Evolutionary conservation across 2,797 vertebrate genomes (phyloP).

Genomic region (Trachurus trachurus): DNA sequence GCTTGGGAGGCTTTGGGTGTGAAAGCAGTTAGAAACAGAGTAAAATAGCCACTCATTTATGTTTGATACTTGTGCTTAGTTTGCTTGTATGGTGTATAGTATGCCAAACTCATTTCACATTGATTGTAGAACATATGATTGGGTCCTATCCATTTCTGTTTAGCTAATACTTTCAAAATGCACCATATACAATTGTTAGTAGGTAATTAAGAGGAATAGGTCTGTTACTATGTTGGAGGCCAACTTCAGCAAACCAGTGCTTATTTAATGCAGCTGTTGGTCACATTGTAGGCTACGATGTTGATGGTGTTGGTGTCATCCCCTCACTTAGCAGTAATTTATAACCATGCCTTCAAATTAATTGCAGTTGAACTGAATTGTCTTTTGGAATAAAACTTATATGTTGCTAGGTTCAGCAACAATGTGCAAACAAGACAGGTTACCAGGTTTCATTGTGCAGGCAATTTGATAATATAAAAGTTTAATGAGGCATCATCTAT

Average conservation of each 20-base stretch:
- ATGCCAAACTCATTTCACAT: not conserved
- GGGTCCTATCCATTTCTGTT: not conserved
- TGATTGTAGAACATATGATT: not conserved
- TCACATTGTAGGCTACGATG: not conserved
- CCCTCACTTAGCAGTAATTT: not conserved
- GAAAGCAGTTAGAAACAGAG: too few species aligned
- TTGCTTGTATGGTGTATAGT: too few species aligned
- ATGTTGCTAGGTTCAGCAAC: constrained; percentile 31
- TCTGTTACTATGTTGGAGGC: not conserved
- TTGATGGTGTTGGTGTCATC: not conserved
- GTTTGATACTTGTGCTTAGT: too few species aligned
- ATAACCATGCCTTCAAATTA: not conserved
- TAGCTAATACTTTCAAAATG: not conserved
- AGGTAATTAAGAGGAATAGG: not conserved
- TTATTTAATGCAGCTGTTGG: not conserved
- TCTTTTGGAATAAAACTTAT: constrained; percentile 24
- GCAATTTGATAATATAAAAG: constrained; percentile 42
- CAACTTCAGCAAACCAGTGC: not conserved
- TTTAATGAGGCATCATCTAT: constrained; percentile 50
- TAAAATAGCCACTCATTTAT: too few species aligned
- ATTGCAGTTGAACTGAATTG: constrained; percentile 1
- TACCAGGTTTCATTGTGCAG: constrained; percentile 25
- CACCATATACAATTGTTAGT: not conserved
- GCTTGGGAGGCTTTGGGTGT: too few species aligned
- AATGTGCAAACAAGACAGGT: constrained; percentile 33